A percentile compares a stretch with the other conserved stretches of the same genome.
These are phyloP conservation scores for Bolborhynchus lineola DNA, from an alignment of 2,113 vertebrate species.

Conservation along the genomic window DNA sequence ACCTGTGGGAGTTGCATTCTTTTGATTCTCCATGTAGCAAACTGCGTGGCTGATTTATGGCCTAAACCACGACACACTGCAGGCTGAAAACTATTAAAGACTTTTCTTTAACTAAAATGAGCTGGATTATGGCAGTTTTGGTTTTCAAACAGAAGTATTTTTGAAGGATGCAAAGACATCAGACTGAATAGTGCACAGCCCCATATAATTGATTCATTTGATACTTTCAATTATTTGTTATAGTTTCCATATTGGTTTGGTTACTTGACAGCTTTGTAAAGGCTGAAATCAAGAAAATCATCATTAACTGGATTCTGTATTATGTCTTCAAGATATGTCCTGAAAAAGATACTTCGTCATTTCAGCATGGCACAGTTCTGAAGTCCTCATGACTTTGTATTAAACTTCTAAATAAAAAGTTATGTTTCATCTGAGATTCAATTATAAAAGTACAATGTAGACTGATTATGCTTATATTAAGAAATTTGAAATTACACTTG, in stretches of 20 bases:
- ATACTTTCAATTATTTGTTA: neutral
- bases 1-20: too few species aligned
- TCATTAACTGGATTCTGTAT: neutral
- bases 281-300: neutral
- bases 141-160: neutral
- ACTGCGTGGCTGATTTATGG: too few species aligned
- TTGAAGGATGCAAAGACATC: neutral
- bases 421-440: neutral
- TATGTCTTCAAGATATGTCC: neutral
- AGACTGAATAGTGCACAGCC: neutral
- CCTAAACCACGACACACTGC: too few species aligned
- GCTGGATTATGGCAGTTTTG: neutral
- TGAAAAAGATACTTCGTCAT: neutral
- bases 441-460: neutral
- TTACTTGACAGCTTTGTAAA: neutral
- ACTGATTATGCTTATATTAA: neutral
- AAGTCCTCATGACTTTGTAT: neutral
- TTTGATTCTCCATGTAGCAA: too few species aligned
- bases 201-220: neutral
- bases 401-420: neutral
- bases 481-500: neutral
- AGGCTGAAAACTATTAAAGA: neutral
- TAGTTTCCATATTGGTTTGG: neutral
- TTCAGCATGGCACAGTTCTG: neutral
- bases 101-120: neutral